phyloP scores from a whole-genome alignment of 1,140 invertebrate genomes.

The Plodia interpunctella region DNA sequence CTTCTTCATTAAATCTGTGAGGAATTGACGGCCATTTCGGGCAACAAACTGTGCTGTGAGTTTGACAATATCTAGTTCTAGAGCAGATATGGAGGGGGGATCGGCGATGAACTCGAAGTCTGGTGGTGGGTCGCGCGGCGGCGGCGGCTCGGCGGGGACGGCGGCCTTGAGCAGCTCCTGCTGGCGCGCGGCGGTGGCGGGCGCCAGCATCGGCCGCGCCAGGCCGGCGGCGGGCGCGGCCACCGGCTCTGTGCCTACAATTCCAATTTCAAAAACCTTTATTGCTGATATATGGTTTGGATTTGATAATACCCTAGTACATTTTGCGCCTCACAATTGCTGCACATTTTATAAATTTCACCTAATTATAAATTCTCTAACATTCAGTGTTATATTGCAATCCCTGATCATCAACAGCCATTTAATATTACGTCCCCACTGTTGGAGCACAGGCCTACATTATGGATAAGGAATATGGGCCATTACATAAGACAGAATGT shows the following conservation, averaged over 20 bases:
- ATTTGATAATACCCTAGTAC: too few species aligned
- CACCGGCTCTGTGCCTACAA: conserved; percentile 34
- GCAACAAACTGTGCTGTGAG: conserved; percentile 99
- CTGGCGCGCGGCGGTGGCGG: conserved; percentile 89
- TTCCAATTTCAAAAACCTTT: too few species aligned
- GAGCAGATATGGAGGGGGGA: conserved; percentile 98
- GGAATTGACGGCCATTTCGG: conserved; percentile 97
- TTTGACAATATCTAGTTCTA: conserved; percentile 99
- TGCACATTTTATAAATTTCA: too few species aligned
- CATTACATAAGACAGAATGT: too few species aligned
- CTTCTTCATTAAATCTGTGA: conserved; percentile 98
- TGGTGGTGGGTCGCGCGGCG: conserved; percentile 95
- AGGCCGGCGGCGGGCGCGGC: conserved; percentile 28
- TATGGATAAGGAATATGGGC: too few species aligned
- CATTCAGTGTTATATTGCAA: too few species aligned
- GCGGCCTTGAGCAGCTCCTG: conserved; percentile 94
- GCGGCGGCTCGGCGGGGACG: conserved; percentile 87
- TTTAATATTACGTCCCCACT: too few species aligned
- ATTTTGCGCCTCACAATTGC: too few species aligned
- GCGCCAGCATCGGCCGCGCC: conserved; percentile 76
- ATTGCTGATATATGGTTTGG: too few species aligned
- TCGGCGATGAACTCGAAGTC: conserved; percentile 99
- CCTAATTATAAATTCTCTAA: too few species aligned
- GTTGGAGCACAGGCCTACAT: too few species aligned
- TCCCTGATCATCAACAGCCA: too few species aligned